phyloP scores from a whole-genome alignment of 2,888 invertebrate species.

The Sycophila texana region DNA sequence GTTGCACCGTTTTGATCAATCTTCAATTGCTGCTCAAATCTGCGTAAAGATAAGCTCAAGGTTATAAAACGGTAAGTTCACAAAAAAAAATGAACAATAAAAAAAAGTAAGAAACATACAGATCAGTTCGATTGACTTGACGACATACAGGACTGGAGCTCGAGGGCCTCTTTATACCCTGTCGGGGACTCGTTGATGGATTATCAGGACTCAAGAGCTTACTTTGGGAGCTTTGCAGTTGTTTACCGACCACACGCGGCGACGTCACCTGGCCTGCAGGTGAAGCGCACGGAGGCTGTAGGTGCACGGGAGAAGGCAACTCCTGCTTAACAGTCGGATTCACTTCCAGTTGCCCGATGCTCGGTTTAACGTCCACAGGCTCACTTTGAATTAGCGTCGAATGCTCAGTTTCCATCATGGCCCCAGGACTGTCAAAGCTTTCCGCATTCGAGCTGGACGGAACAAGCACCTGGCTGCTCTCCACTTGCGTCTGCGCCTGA shows the following conservation, averaged over 20 bases:
- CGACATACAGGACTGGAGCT: conserved; percentile 70
- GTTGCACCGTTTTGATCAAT: conserved; percentile 86
- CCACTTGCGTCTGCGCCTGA: conserved; percentile 39
- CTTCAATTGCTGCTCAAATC: conserved; percentile 85
- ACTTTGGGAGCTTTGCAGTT: conserved; percentile 45
- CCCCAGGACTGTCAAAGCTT: conserved; percentile 63
- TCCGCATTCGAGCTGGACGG: conserved; percentile 69
- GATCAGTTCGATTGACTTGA: conserved; percentile 71
- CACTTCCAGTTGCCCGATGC: conserved; percentile 61
- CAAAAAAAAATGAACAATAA: not conserved
- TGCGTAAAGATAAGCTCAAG: conserved; percentile 68
- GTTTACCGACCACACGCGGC: conserved; percentile 56
- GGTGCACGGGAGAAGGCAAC: conserved; percentile 67
- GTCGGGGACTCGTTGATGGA: conserved; percentile 67
- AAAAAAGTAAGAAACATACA: conserved; percentile 67
- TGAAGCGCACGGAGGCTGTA: conserved; percentile 66
- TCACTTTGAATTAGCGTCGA: conserved; percentile 73
- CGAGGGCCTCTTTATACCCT: conserved; percentile 73
- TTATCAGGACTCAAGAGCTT: conserved; percentile 60
- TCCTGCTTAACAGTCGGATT: conserved; percentile 70
- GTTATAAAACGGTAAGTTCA: conserved; percentile 1
- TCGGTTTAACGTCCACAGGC: conserved; percentile 69
- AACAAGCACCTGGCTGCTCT: conserved; percentile 68
- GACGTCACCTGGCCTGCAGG: conserved; percentile 69
- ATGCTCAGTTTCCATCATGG: conserved; percentile 61